Conservation (phyloP, 2,113 vertebrate genomes). For the Campylorhamphus procurvoides region DNA sequence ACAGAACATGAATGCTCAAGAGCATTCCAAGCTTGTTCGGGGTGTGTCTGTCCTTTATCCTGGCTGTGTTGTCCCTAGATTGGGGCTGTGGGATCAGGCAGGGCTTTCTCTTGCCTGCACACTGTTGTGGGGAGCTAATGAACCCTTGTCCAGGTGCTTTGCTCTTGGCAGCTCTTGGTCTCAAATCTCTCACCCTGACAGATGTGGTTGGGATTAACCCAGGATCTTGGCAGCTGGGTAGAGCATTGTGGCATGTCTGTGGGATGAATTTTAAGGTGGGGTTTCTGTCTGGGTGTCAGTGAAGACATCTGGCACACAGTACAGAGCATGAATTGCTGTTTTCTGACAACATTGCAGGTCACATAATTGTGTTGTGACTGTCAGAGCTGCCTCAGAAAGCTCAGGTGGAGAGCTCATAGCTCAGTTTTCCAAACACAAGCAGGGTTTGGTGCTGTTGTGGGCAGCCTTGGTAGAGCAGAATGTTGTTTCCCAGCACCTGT, state of each 20-base stretch:
- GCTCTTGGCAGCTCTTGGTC: background rate
- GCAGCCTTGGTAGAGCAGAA: background rate
- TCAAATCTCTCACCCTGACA: background rate
- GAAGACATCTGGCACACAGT: background rate
- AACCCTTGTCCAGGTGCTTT: background rate
- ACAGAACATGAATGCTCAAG: background rate
- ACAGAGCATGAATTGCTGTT: background rate
- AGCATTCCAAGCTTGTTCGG: background rate
- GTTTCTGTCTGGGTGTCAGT: background rate
- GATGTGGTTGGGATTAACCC: background rate
- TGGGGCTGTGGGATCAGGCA: background rate
- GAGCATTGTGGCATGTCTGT: background rate
- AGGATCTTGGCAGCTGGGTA: background rate
- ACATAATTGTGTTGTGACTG: background rate
- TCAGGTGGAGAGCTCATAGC: background rate
- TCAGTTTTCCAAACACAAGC: background rate
- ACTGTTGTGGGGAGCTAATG: background rate
- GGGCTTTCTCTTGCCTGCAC: background rate
- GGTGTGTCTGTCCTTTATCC: background rate
- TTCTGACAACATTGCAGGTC: background rate
- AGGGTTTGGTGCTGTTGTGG: background rate
- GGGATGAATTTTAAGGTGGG: background rate
- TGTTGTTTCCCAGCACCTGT: fast-evolving
- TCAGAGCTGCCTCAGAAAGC: background rate
- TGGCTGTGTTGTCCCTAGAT: background rate